Conservation (phyloP, 2,113 vertebrate species). For the Circaetus gallicus region DNA sequence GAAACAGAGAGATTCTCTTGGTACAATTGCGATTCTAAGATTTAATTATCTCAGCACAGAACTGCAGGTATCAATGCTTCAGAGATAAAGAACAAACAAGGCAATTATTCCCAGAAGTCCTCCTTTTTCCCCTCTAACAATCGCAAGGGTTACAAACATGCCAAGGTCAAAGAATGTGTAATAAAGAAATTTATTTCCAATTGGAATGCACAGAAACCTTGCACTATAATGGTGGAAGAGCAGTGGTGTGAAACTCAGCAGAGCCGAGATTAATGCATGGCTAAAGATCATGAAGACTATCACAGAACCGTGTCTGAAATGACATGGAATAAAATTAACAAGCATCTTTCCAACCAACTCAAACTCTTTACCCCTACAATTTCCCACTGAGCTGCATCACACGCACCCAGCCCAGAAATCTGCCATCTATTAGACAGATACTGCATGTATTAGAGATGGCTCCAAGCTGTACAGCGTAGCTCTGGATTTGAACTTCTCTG, state of each 20-base stretch:
- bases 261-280: neutral
- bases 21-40: constrained; percentile 6
- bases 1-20: constrained; percentile 8
- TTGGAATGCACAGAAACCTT: constrained; percentile 39
- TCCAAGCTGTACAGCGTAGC: neutral
- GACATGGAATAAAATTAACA: constrained; percentile 31
- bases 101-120: constrained; percentile 58
- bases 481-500: neutral
- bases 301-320: neutral
- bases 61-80: constrained; percentile 62
- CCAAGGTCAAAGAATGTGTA: constrained; percentile 55
- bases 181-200: constrained; percentile 54
- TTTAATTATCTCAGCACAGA: constrained; percentile 64
- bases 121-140: constrained; percentile 56
- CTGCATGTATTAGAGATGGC: neutral
- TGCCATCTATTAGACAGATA: neutral
- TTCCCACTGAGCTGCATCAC: neutral
- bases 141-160: constrained; percentile 47
- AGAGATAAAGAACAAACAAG: constrained; percentile 59
- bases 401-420: neutral
- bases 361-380: neutral
- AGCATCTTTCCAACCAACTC: neutral
- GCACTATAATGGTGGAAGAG: neutral
- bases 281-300: neutral
- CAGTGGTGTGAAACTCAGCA: neutral